Conservation (phyloP, 2,797 vertebrate species). For the Typhlichthys subterraneus region DNA sequence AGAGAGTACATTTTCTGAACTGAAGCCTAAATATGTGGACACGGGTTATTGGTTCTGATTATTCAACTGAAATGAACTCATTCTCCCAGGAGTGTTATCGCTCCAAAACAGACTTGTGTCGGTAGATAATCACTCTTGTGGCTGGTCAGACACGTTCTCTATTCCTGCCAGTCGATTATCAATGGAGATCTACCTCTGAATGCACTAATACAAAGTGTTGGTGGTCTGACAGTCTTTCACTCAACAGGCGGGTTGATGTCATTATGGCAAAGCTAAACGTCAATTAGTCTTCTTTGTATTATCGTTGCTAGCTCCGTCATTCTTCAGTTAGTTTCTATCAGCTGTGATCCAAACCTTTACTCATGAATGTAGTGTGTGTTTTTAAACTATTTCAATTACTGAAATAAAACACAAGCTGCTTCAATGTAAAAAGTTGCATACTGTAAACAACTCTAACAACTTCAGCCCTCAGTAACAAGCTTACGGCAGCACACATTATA, state of each 20-base stretch:
- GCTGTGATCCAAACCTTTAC: constrained; percentile 10
- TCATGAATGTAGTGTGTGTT: not conserved
- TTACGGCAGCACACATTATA: not conserved
- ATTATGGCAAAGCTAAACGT: not conserved
- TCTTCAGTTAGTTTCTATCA: constrained; percentile 23
- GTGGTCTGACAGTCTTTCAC: not conserved
- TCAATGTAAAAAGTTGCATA: constrained; percentile 14
- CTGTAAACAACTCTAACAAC: no score
- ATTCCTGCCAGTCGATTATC: constrained; percentile 11
- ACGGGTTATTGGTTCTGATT: constrained; percentile 17
- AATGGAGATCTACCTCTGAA: constrained; percentile 17
- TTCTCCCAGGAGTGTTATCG: not conserved
- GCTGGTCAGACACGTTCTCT: constrained; percentile 11
- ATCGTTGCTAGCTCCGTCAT: not conserved
- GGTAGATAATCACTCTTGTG: constrained; percentile 17
- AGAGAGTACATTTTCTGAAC: not conserved
- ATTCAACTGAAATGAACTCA: constrained; percentile 18
- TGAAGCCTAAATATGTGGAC: not conserved
- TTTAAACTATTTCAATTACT: constrained; percentile 10
- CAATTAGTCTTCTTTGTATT: no score
- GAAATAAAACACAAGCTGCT: constrained; percentile 13
- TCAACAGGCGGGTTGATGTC: constrained; percentile 9
- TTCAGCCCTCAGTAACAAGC: not conserved
- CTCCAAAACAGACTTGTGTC: constrained; percentile 1
- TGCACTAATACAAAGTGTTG: constrained; percentile 3